Evolutionary conservation across 2,797 vertebrate species (phyloP).

Genomic region (Acanthurus lineatus): DNA sequence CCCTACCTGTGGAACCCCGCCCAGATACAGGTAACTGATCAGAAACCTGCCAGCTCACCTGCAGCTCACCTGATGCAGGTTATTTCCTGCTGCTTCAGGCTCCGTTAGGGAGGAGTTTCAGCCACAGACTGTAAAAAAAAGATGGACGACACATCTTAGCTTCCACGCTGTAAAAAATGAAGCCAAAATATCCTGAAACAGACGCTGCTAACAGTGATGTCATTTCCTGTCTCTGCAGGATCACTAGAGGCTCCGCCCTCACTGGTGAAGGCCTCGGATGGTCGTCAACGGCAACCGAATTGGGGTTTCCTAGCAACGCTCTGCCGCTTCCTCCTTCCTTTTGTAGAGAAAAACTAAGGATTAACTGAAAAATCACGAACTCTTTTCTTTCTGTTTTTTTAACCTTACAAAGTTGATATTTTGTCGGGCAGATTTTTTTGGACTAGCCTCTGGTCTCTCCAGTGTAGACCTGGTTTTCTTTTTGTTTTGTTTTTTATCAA

Average conservation of each 20-base stretch:
- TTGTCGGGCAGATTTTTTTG: conserved; percentile 81
- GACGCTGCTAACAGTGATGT: background rate
- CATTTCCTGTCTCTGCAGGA: conserved; percentile 73
- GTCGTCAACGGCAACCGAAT: conserved; percentile 84
- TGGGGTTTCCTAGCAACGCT: conserved; percentile 91
- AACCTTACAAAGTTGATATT: conserved; percentile 89
- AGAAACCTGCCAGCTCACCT: background rate
- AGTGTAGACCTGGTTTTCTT: conserved; percentile 70
- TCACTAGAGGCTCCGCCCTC: conserved; percentile 79
- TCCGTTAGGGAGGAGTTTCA: too few relatives aligned
- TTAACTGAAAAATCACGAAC: conserved; percentile 91
- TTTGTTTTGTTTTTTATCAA: conserved; percentile 77
- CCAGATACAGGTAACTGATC: conserved; percentile 74
- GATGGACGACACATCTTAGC: too few relatives aligned
- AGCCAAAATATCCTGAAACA: background rate
- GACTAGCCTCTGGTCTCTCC: conserved; percentile 76
- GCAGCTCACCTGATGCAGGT: too few relatives aligned
- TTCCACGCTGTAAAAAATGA: too few relatives aligned
- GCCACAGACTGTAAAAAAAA: too few relatives aligned
- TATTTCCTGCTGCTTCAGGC: too few relatives aligned
- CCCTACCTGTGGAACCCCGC: conserved; percentile 93
- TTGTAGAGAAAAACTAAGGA: conserved; percentile 90
- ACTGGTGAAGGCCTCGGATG: conserved; percentile 71
- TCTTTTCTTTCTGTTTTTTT: conserved; percentile 85
- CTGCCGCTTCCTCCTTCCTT: conserved; percentile 91